phyloP scores from a whole-genome alignment of 2,888 invertebrate genomes.

The Ypsolopha scabrella region DNA sequence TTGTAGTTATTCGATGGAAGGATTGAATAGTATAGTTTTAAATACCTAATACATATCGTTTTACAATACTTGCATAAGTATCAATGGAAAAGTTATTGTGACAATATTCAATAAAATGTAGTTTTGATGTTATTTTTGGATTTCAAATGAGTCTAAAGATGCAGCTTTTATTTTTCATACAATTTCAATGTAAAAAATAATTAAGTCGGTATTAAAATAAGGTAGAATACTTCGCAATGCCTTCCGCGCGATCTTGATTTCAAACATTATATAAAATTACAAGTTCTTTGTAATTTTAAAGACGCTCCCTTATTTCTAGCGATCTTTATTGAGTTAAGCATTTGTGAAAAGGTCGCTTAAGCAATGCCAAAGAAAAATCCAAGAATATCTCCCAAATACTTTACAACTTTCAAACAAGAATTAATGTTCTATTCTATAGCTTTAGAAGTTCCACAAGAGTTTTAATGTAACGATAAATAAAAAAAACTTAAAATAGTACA shows the following conservation, averaged over 20 bases:
- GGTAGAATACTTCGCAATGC: slow-evolving; percentile 22
- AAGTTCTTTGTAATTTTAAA: background rate
- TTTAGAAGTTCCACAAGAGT: slow-evolving; percentile 3
- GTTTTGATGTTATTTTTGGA: slow-evolving; percentile 20
- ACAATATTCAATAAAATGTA: slow-evolving; percentile 54
- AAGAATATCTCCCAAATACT: background rate
- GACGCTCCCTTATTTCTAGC: too few relatives aligned
- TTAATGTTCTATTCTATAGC: slow-evolving; percentile 2
- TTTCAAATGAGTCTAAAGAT: slow-evolving; percentile 49
- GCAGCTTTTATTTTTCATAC: slow-evolving; percentile 63
- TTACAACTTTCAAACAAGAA: background rate
- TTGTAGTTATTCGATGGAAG: background rate
- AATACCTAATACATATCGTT: slow-evolving; percentile 50
- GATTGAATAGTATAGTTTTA: background rate
- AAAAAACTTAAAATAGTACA: slow-evolving; percentile 17
- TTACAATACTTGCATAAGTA: slow-evolving; percentile 34
- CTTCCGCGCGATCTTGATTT: slow-evolving; percentile 25
- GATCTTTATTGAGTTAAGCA: too few relatives aligned
- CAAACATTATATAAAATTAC: slow-evolving; percentile 1
- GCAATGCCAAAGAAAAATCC: slow-evolving; percentile 12
- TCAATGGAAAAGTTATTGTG: slow-evolving; percentile 22
- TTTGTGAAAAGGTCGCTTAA: slow-evolving; percentile 7
- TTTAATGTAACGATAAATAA: slow-evolving; percentile 16
- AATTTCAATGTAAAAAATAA: slow-evolving; percentile 32
- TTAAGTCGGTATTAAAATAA: background rate